These are phyloP conservation scores for Chiridota heheva DNA, from an alignment of 35 echinoderm and acorn worm species.

Conservation along the genomic window DNA sequence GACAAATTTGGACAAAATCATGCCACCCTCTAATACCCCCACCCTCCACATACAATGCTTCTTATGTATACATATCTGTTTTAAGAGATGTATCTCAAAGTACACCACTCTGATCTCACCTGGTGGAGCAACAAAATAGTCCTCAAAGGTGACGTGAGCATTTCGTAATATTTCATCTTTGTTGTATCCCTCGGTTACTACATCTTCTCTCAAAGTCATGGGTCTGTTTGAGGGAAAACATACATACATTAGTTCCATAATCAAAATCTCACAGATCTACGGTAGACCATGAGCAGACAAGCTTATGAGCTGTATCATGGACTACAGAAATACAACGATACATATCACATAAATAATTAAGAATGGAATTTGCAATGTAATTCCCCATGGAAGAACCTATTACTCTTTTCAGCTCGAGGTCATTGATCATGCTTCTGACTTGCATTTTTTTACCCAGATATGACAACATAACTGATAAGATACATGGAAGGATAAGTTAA, in stretches of 20 bases:
- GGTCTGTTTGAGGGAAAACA: conserved; percentile 45
- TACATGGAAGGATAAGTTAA: no score
- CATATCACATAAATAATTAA: not conserved
- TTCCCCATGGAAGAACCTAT: no score
- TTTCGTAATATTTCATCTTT: conserved; percentile 79
- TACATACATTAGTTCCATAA: not conserved
- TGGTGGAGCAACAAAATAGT: conserved; percentile 97
- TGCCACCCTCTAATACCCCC: no score
- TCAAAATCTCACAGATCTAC: not conserved
- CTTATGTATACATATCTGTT: no score
- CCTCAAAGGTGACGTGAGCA: conserved; percentile 80
- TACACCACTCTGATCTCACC: conserved; percentile 21
- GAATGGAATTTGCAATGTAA: no score
- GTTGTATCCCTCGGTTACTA: conserved; percentile 73
- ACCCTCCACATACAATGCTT: no score
- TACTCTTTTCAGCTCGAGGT: no score
- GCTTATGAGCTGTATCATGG: not conserved
- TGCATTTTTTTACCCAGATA: no score
- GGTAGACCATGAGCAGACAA: not conserved
- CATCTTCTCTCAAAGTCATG: conserved; percentile 76
- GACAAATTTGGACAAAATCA: no score
- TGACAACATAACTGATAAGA: no score
- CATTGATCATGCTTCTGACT: no score
- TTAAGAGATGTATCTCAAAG: not conserved
- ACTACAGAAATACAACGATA: not conserved